phyloP scores from a whole-genome alignment of 2,797 vertebrate genomes.

The Novumbra hubbsi region DNA sequence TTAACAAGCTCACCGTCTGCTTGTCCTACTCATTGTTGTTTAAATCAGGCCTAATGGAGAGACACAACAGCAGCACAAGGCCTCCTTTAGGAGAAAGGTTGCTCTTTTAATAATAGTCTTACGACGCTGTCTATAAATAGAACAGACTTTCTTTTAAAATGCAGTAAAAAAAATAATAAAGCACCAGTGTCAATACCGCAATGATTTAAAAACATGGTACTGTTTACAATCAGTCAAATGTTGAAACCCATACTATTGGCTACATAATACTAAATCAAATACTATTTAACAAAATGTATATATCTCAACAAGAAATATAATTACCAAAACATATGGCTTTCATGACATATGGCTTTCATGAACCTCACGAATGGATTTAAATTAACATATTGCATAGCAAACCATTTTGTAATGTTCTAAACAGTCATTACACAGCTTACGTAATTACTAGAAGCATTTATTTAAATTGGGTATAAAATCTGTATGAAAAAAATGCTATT shows the following conservation, averaged over 20 bases:
- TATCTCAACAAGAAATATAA: neutral
- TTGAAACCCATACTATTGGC: neutral
- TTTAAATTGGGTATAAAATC: neutral
- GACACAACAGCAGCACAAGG: slow-evolving; percentile 57
- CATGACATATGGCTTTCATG: neutral
- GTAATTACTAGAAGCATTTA: neutral
- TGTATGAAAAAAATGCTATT: neutral
- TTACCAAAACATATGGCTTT: neutral
- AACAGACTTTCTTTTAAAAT: neutral
- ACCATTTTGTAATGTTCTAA: neutral
- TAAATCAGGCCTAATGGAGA: slow-evolving; percentile 71
- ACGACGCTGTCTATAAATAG: slow-evolving; percentile 24
- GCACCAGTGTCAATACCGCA: neutral
- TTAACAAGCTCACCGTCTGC: slow-evolving; percentile 71
- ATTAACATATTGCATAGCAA: neutral
- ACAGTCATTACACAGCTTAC: neutral
- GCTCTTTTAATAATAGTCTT: slow-evolving; percentile 56
- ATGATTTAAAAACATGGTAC: neutral
- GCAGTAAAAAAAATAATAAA: neutral
- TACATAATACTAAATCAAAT: neutral
- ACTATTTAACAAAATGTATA: neutral
- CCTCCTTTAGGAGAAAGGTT: slow-evolving; percentile 48
- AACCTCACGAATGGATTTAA: neutral
- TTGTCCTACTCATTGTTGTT: slow-evolving; percentile 67
- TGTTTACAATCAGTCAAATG: neutral